Evolutionary conservation across 2,888 invertebrate species (phyloP).

Genomic region (Agrochola lychnidis): DNA sequence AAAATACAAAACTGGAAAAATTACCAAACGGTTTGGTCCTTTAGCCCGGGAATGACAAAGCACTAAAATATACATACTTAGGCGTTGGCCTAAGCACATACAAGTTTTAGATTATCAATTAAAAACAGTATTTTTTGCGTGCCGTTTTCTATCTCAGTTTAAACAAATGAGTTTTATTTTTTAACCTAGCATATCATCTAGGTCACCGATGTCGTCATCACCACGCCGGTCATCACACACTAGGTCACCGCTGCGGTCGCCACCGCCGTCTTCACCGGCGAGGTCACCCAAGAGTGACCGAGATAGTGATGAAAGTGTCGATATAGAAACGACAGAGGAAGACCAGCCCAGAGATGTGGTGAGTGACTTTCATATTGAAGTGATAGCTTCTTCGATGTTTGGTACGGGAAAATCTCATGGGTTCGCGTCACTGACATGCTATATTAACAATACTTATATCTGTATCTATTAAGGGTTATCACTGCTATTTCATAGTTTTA

Average conservation of each 20-base stretch:
- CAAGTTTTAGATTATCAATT: background rate
- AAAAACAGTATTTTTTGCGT: background rate
- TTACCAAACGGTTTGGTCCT: background rate
- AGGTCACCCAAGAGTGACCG: constrained; percentile 89
- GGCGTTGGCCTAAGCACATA: no score
- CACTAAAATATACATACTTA: no score
- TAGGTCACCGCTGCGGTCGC: constrained; percentile 81
- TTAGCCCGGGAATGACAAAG: no score
- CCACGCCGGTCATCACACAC: constrained; percentile 76
- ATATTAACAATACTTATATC: no score
- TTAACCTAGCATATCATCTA: constrained; percentile 18
- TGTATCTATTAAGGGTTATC: no score
- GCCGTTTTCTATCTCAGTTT: background rate
- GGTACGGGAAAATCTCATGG: no score
- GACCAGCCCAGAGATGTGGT: constrained; percentile 88
- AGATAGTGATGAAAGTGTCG: constrained; percentile 95
- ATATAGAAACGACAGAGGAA: constrained; percentile 96
- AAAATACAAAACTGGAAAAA: background rate
- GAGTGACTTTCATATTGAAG: constrained; percentile 65
- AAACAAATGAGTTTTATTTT: constrained; percentile 6
- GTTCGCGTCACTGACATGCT: no score
- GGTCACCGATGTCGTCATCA: constrained; percentile 79
- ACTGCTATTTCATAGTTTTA: no score
- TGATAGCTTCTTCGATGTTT: no score
- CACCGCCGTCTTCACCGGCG: constrained; percentile 76